phyloP scores from a whole-genome alignment of 2,888 invertebrate genomes.

The Parapristionchus giblindavisi region DNA sequence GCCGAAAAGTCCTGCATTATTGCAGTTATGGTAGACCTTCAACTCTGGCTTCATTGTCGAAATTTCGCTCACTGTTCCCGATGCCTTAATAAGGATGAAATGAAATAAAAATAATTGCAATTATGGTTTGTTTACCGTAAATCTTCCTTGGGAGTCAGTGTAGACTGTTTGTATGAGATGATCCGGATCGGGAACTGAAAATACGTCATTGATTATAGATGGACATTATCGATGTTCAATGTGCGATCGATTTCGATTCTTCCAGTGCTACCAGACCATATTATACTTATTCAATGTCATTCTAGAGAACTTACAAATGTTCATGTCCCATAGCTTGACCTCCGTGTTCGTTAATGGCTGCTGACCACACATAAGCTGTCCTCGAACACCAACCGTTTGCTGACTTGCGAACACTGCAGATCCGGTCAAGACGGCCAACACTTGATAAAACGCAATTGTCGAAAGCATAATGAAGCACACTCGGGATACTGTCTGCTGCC shows the following conservation, averaged over 20 bases:
- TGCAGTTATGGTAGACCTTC: slow-evolving; percentile 38
- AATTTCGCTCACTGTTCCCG: slow-evolving; percentile 31
- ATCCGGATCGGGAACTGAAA: slow-evolving; percentile 37
- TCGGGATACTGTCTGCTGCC: too few relatives aligned
- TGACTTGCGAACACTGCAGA: not conserved
- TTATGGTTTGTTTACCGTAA: not conserved
- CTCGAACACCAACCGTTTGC: slow-evolving; percentile 33
- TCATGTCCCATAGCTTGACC: slow-evolving; percentile 36
- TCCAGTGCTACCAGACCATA: too few relatives aligned
- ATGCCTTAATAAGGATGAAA: too few relatives aligned
- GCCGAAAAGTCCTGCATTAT: slow-evolving; percentile 34
- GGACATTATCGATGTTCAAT: too few relatives aligned
- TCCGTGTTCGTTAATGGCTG: slow-evolving; percentile 21
- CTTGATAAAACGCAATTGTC: too few relatives aligned
- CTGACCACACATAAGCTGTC: slow-evolving; percentile 32
- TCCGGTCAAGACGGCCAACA: too few relatives aligned
- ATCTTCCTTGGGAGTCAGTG: slow-evolving; percentile 33
- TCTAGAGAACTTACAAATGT: slow-evolving; percentile 11
- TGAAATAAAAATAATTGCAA: too few relatives aligned
- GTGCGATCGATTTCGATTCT: too few relatives aligned
- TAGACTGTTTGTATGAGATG: slow-evolving; percentile 13
- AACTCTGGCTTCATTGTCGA: slow-evolving; percentile 29
- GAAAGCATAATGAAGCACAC: too few relatives aligned
- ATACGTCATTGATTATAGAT: too few relatives aligned
- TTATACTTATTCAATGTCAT: too few relatives aligned